These are phyloP conservation scores for Ailurus styani DNA, from an alignment of 2,113 vertebrate species.

Conservation along the genomic window DNA sequence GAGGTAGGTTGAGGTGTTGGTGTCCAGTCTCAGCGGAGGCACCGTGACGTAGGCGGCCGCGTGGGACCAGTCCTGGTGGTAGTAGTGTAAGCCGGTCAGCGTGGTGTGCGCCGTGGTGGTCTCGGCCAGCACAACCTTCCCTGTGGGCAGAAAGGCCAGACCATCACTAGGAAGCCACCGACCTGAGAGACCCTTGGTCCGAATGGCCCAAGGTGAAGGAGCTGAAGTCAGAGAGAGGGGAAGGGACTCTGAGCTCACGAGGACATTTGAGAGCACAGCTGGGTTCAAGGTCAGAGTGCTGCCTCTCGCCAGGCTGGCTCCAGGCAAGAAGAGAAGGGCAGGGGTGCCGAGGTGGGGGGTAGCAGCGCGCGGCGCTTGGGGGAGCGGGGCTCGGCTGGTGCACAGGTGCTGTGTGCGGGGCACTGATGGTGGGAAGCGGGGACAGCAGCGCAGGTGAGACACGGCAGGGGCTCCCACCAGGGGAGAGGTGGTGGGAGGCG, in stretches of 20 bases:
- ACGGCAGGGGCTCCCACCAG: neutral
- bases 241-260: neutral
- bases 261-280: neutral
- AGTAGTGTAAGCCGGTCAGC: slow-evolving; percentile 95
- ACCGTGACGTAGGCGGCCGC: slow-evolving; percentile 94
- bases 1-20: slow-evolving; percentile 93
- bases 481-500: neutral
- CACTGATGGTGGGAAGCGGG: neutral
- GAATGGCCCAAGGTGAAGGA: neutral
- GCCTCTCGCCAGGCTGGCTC: no score
- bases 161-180: neutral
- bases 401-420: rapidly evolving
- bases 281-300: neutral
- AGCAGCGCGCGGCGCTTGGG: rapidly evolving
- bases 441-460: neutral
- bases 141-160: slow-evolving; percentile 73
- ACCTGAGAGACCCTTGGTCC: rapidly evolving
- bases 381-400: neutral
- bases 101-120: slow-evolving; percentile 93
- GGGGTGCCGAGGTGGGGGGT: rapidly evolving
- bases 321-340: neutral
- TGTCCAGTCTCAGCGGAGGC: slow-evolving; percentile 94
- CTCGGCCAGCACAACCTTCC: slow-evolving; percentile 94
- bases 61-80: slow-evolving; percentile 96
- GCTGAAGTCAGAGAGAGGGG: neutral